A percentile compares a stretch with the other conserved stretches of the same genome.
Evolutionary conservation across 2,113 vertebrate species (phyloP).

Genomic region (Mionectes macconnelli): DNA sequence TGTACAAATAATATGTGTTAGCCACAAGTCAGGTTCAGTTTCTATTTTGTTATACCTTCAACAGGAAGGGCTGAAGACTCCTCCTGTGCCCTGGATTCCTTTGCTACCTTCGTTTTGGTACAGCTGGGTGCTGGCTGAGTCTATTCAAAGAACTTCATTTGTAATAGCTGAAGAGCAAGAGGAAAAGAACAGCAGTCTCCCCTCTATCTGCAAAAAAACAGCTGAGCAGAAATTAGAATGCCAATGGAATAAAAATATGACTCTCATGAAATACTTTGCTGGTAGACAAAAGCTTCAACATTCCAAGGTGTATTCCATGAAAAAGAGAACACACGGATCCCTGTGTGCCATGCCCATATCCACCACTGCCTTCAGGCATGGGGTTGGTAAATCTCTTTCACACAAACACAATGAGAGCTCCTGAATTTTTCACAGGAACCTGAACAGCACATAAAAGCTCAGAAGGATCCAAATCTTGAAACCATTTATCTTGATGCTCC

Average conservation of each 20-base stretch:
- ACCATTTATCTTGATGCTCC: background rate
- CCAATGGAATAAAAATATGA: background rate
- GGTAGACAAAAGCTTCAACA: background rate
- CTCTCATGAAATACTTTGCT: background rate
- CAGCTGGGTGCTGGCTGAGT: background rate
- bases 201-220: background rate
- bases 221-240: background rate
- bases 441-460: background rate
- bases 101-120: background rate
- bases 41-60: background rate
- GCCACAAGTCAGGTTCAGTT: background rate
- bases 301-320: background rate
- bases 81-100: background rate
- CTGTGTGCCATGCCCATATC: background rate
- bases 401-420: background rate
- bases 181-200: background rate
- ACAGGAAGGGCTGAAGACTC: background rate
- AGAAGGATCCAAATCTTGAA: background rate
- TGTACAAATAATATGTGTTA: background rate
- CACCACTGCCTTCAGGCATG: background rate
- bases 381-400: background rate
- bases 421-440: background rate
- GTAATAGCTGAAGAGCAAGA: constrained; percentile 26
- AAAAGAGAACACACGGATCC: accelerated
- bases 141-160: constrained; percentile 60